Evolutionary conservation across 23 tunicate genomes (phyloP).

Genomic region (Trididemnum clinides): DNA sequence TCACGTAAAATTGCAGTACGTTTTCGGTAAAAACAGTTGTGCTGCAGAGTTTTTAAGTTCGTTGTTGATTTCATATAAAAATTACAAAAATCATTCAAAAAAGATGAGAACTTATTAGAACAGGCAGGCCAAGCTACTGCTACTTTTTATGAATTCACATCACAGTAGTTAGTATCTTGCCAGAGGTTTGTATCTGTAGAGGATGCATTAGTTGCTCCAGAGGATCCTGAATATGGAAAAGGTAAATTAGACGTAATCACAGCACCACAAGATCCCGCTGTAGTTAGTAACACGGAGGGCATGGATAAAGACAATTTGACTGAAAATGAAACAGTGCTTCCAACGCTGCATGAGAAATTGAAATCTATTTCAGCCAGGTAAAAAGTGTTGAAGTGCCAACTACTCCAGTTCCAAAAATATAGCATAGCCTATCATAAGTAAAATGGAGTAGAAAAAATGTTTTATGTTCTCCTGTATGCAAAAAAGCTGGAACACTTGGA

Average conservation of each 20-base stretch:
- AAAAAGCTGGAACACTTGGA: background rate
- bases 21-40: background rate
- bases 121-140: background rate
- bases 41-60: background rate
- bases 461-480: background rate
- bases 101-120: background rate
- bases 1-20: background rate
- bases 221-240: background rate
- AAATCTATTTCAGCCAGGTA: background rate
- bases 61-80: background rate
- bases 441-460: background rate
- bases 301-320: background rate
- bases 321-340: background rate
- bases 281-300: background rate
- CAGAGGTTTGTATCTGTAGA: background rate
- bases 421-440: background rate
- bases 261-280: background rate
- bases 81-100: background rate
- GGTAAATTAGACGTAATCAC: background rate
- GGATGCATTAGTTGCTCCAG: background rate
- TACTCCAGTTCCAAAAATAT: background rate
- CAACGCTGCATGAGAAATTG: background rate
- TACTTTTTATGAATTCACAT: background rate
- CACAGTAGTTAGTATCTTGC: background rate
- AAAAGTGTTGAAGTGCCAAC: background rate